Evolutionary conservation across 2,888 invertebrate genomes (phyloP), one percentile per base, ranked within the genome.

Genomic region (Trimorus sp.): DNA sequence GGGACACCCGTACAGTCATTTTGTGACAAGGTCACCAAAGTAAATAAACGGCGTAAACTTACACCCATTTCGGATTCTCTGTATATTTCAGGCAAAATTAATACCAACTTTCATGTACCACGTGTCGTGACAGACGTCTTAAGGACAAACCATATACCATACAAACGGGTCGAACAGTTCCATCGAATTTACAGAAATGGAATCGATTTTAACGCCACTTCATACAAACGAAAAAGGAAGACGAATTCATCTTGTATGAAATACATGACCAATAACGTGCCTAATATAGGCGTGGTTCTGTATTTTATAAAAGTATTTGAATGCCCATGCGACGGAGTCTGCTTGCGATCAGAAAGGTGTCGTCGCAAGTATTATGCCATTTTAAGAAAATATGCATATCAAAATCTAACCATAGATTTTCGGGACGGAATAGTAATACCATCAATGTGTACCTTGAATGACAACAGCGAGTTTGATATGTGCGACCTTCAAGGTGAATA

Each of bases 191-290:
- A 42, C 0, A 66, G 56, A 26, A 16, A 66, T 66, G n/a, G n/a
- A n/a, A n/a, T n/a, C n/a, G n/a, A n/a, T n/a, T n/a, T n/a, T n/a
- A n/a, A n/a, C n/a, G n/a, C 66, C 2, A 54, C n/a, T 3, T 36
- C 66, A n/a, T 66, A 66, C 14, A 56, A 6, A 6, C 54, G 66
- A 6, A 16, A 42, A 36, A 42, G 2, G 12, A 66, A 54, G 40
- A 66, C 66, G 0, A 26, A 66, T 54, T 66, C 66, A 7, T 66
- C 66, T n/a, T 66, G 54, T 36, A 54, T 66, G 11, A 16, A 12
- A 40, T 65, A 40, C 36, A 11, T 45, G 1, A 7, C 36, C 12
- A 54, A 66, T 45, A 15, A 45, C 12, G 45, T 0, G 0, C 8
- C 11, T 5, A n/a, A 45, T 36, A 51, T 66, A 14, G 66, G 66